A percentile compares a stretch with the other conserved stretches of the same genome.
Evolutionary conservation across 2,113 vertebrate species (phyloP).

Genomic region (Sminthopsis crassicaudata): DNA sequence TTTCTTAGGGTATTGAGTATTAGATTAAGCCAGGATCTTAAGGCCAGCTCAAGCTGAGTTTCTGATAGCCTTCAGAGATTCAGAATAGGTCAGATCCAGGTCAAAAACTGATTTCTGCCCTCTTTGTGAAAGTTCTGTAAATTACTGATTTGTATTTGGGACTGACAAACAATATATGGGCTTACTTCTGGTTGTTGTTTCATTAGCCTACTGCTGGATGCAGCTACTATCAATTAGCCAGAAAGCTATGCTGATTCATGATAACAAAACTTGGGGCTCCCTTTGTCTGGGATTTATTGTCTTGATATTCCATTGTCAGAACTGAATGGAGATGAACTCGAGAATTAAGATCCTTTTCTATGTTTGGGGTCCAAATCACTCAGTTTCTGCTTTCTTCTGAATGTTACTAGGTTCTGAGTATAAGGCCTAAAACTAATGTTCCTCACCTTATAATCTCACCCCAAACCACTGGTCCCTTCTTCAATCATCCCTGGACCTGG

Average conservation of each 20-base stretch:
- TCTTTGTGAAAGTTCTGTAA: background rate
- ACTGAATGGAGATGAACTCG: background rate
- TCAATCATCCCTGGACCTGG: background rate
- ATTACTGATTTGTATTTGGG: background rate
- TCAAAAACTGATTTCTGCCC: background rate
- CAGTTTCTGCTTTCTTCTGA: background rate
- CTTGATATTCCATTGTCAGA: background rate
- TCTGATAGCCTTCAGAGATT: background rate
- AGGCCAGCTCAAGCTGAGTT: background rate
- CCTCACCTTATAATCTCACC: background rate
- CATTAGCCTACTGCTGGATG: too few relatives aligned
- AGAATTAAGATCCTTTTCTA: background rate
- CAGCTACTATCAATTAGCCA: too few relatives aligned
- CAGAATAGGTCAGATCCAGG: background rate
- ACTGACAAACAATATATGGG: too few relatives aligned
- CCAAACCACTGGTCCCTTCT: background rate
- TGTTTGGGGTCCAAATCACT: background rate
- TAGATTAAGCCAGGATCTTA: background rate
- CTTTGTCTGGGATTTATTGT: background rate
- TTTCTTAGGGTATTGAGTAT: background rate
- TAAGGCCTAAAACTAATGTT: background rate
- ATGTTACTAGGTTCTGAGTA: too few relatives aligned
- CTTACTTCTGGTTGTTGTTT: too few relatives aligned
- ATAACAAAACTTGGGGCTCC: too few relatives aligned
- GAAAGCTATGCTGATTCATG: too few relatives aligned